Percentiles rank a stretch among this genome's conserved stretches.
Evolutionary conservation across 2,113 vertebrate species (phyloP).

Genomic region (Procavia capensis): DNA sequence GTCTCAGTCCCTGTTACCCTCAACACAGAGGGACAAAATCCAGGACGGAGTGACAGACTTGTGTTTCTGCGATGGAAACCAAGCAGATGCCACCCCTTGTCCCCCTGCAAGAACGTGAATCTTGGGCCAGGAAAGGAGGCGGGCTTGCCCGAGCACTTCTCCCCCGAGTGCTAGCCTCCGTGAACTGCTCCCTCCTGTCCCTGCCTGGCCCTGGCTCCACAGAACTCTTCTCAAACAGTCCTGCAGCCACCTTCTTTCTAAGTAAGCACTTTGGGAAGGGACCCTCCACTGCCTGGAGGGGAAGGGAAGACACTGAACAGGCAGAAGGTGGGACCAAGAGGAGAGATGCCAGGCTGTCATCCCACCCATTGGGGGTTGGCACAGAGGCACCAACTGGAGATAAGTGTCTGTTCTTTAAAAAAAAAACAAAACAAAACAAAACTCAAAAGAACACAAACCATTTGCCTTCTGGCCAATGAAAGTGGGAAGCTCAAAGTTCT

Average conservation of each 20-base stretch:
- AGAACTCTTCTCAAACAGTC: background rate
- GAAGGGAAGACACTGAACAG: background rate
- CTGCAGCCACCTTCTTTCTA: background rate
- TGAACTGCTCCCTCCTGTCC: background rate
- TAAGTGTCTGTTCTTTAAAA: slow-evolving; percentile 46
- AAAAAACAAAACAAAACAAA: background rate
- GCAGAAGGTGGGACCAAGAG: slow-evolving; percentile 10
- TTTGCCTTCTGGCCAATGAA: slow-evolving; percentile 67
- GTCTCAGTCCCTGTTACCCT: background rate
- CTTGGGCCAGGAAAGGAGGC: background rate
- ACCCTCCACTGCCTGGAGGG: background rate
- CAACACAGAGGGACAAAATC: background rate
- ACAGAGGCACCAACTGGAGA: background rate
- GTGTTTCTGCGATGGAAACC: background rate
- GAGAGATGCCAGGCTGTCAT: background rate
- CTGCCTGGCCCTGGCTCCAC: background rate
- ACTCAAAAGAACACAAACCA: slow-evolving; percentile 64
- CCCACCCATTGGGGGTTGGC: background rate
- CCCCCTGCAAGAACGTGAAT: background rate
- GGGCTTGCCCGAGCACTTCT: background rate
- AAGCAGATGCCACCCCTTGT: background rate
- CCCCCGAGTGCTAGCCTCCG: background rate
- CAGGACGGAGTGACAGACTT: background rate
- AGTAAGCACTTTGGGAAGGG: slow-evolving; percentile 63
- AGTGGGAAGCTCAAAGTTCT: slow-evolving; percentile 48